phyloP scores from a whole-genome alignment of 2,797 vertebrate species.

The Sphenodon punctatus region DNA sequence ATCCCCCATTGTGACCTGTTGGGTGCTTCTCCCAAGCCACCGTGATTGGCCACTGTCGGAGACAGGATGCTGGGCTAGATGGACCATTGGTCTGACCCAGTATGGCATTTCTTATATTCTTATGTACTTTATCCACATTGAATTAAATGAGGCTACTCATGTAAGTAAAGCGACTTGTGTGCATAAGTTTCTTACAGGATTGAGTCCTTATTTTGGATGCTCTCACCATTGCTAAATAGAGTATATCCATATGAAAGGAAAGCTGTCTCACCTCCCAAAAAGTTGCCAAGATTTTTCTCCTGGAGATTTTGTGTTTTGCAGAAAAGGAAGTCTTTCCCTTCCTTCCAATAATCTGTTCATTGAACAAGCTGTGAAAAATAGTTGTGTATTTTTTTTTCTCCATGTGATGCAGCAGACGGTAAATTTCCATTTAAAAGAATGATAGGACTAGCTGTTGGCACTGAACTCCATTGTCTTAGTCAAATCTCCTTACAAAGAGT shows the following conservation, averaged over 20 bases:
- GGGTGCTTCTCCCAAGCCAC: too few relatives aligned
- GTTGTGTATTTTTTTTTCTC: conserved; percentile 77
- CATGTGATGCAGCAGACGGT: conserved; percentile 83
- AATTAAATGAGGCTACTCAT: conserved; percentile 24
- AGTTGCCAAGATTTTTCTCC: conserved; percentile 80
- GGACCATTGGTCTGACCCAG: too few relatives aligned
- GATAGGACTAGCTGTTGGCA: conserved; percentile 81
- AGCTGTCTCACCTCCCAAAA: conserved; percentile 79
- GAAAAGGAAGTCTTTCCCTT: conserved; percentile 75
- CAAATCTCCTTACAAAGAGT: conserved; percentile 79
- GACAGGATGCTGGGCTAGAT: too few relatives aligned
- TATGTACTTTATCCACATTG: conserved; percentile 37
- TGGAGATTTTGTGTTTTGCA: conserved; percentile 78
- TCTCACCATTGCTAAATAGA: conserved; percentile 75
- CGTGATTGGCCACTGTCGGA: too few relatives aligned
- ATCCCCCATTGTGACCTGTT: too few relatives aligned
- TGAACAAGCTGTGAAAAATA: conserved; percentile 86
- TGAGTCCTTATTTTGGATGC: conserved; percentile 67
- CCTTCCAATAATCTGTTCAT: conserved; percentile 84
- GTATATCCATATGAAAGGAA: conserved; percentile 76
- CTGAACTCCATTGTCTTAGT: conserved; percentile 78
- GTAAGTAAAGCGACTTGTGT: not conserved
- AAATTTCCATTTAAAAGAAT: conserved; percentile 86
- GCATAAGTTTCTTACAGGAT: conserved; percentile 14
- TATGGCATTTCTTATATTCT: too few relatives aligned